Evolutionary conservation across 2,113 vertebrate species (phyloP).

Genomic region (Eurypyga helias): DNA sequence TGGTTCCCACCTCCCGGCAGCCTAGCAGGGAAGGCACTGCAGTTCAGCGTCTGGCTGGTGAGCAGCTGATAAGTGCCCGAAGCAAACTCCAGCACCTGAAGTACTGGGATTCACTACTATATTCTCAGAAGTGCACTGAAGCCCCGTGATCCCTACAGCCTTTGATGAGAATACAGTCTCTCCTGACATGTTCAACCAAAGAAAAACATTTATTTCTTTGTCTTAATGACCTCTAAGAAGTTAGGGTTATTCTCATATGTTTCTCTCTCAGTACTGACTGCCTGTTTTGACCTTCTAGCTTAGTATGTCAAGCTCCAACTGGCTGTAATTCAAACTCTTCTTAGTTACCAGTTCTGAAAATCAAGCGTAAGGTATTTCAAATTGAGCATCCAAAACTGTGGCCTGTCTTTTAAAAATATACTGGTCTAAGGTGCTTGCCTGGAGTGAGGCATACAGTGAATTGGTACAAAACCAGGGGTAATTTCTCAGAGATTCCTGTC

Average conservation of each 20-base stretch:
- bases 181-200: neutral
- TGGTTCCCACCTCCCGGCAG: neutral
- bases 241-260: neutral
- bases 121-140: neutral
- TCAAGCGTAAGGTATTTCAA: neutral
- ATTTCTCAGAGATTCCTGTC: neutral
- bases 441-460: neutral
- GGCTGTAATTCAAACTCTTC: neutral
- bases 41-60: neutral
- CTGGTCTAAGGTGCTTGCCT: neutral
- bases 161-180: neutral
- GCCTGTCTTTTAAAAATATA: neutral
- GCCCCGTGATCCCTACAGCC: neutral
- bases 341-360: neutral
- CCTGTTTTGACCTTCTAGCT: neutral
- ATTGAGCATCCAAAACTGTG: neutral
- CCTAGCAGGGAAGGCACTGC: neutral
- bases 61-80: neutral
- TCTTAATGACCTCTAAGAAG: neutral
- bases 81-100: neutral
- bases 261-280: neutral
- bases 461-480: neutral
- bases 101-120: neutral
- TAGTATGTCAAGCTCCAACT: neutral
- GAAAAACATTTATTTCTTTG: neutral